phyloP scores from a whole-genome alignment of 2,888 invertebrate genomes.

The Electrophaes corylata region DNA sequence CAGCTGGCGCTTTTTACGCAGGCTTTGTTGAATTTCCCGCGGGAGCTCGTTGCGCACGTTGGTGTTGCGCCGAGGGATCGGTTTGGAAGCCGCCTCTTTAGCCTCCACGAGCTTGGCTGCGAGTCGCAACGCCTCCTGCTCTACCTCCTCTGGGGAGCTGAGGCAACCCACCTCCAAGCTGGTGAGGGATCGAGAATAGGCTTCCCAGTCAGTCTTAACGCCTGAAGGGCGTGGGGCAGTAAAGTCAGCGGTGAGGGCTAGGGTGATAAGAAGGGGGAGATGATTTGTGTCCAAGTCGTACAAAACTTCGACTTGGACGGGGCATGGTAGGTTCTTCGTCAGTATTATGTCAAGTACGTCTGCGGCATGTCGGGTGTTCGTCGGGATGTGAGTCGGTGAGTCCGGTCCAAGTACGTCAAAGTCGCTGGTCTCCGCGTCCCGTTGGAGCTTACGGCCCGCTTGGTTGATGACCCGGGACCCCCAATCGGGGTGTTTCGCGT shows the following conservation, averaged over 20 bases:
- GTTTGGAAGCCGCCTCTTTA: background rate
- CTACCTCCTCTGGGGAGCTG: background rate
- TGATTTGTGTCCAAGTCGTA: background rate
- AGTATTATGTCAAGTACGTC: background rate
- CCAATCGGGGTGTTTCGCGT: background rate
- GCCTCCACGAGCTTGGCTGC: background rate
- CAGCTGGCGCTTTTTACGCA: background rate
- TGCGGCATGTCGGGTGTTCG: background rate
- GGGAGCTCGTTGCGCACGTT: background rate
- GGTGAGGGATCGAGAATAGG: background rate
- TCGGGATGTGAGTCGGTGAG: background rate
- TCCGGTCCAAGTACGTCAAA: background rate
- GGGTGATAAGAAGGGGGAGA: background rate
- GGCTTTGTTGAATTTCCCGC: background rate
- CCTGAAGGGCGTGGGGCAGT: background rate
- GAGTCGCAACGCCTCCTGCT: background rate
- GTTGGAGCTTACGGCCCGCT: background rate
- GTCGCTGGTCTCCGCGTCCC: background rate
- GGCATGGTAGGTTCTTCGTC: background rate
- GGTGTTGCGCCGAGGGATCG: background rate
- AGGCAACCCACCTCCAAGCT: background rate
- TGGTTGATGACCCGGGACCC: background rate
- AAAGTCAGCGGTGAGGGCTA: background rate
- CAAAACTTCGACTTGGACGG: background rate
- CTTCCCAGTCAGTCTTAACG: background rate